Evolutionary conservation across 2,113 vertebrate genomes (phyloP).

Genomic region (Brachirus orientalis): DNA sequence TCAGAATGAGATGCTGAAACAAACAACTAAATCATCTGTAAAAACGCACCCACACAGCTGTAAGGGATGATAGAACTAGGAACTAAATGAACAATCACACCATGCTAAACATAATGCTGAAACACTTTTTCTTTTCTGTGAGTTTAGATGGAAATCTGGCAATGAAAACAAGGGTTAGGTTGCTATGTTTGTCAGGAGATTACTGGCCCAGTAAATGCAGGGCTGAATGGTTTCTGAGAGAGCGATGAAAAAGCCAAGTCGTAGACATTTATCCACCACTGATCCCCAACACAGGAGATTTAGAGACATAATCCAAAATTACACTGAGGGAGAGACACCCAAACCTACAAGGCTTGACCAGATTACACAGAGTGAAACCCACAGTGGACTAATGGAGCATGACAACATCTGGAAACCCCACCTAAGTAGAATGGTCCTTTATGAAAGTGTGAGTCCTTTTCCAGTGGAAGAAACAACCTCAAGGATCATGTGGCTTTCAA

Average conservation of each 20-base stretch:
- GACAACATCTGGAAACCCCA: conserved; percentile 8
- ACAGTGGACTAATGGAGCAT: conserved; percentile 66
- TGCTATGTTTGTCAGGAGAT: conserved; percentile 28
- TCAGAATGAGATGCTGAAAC: conserved; percentile 35
- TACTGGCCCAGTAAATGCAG: conserved; percentile 50
- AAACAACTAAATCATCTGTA: no score
- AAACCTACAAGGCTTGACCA: conserved; percentile 66
- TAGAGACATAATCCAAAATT: conserved; percentile 77
- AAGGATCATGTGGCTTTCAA: background rate
- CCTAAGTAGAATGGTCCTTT: background rate
- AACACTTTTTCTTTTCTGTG: background rate
- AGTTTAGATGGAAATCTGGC: conserved; percentile 11
- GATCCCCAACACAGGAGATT: conserved; percentile 64
- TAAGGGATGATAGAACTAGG: no score
- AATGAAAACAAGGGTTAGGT: background rate
- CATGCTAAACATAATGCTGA: conserved; percentile 18
- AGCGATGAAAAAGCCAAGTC: conserved; percentile 54
- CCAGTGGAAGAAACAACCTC: background rate
- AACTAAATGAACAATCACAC: conserved; percentile 28
- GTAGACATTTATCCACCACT: conserved; percentile 59
- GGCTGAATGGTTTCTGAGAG: conserved; percentile 35
- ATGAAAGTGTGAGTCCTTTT: background rate
- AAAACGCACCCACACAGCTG: no score
- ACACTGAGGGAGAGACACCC: conserved; percentile 55
- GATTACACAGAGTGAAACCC: conserved; percentile 73